Evolutionary conservation across 2,797 vertebrate species (phyloP), one percentile per base, ranked within the genome.

Genomic region (Mastacembelus armatus): DNA sequence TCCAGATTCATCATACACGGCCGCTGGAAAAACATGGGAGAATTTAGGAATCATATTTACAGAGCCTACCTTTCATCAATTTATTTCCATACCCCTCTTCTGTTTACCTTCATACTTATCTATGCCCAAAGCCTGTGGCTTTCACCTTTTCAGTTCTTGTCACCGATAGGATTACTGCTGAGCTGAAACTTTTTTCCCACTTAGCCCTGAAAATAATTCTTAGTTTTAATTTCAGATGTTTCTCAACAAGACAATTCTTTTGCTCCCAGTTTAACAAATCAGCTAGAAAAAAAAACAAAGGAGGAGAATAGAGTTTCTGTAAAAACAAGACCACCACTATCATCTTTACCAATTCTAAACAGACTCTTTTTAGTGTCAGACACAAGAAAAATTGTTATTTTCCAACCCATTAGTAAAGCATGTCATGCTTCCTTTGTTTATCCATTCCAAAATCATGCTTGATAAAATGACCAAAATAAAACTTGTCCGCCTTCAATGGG

Each of bases 1-100:
- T 93, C 92, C 88, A 86, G 91, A 91, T 88, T 94, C 96, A 97
- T 98, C 81, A 79, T 90, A 87, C 83, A 54, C 66, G 75, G 57
- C 32, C 18, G 66, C 90, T 94, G 75, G 22, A 54, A 69, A 4
- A 32, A 57, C 66, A 59, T 40, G 7, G 16, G 26, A 52, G 33
- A 21, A 49, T 63, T 59, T 51, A 66, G 7, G 8, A 52, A 64
- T 59, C 51, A 4, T 32, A 35, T 59, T 64, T n/a, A 33, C n/a
- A 51, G 19, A 68, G 38, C 5, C 7, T 7, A 5, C 24, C 19
- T 60, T 56, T 78, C 4, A 15, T 32, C 57, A n/a, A 52, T 30
- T 14, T 35, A 16, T 15, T 15, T 16, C 36, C 15, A 16, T 18
- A 29, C 42, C 24, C 55, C 33, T 35, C 15, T 22, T 40, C 33